Evolutionary conservation across 1,140 invertebrate genomes (phyloP).

Genomic region (Ostrea edulis): DNA sequence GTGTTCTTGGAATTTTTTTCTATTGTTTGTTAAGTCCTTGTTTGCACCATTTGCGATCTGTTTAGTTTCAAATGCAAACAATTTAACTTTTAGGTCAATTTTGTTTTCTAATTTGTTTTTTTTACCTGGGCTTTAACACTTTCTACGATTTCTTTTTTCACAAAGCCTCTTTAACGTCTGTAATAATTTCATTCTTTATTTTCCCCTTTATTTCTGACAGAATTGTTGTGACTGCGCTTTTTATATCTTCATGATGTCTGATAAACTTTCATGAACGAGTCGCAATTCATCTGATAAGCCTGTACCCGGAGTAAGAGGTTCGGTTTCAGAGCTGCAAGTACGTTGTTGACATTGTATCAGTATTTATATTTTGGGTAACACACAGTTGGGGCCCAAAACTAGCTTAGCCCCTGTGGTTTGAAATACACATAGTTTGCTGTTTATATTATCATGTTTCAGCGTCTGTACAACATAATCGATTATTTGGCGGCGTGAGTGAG

Average conservation of each 20-base stretch:
- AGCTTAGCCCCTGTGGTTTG: no score
- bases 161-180: background rate
- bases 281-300: background rate
- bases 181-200: background rate
- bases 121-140: background rate
- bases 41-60: background rate
- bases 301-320: background rate
- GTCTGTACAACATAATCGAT: no score
- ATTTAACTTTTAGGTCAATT: background rate
- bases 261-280: background rate
- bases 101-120: background rate
- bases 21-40: background rate
- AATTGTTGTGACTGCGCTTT: background rate
- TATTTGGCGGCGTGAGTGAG: no score
- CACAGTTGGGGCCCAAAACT: no score
- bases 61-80: background rate
- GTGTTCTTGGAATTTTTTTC: background rate
- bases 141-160: background rate
- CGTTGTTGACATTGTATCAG: no score
- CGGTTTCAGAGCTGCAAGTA: background rate
- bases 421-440: no score
- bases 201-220: background rate
- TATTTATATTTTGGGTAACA: no score
- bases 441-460: no score
- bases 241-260: background rate